These are phyloP conservation scores for Upupa epops DNA, from an alignment of 2,113 vertebrate genomes.

Conservation along the genomic window DNA sequence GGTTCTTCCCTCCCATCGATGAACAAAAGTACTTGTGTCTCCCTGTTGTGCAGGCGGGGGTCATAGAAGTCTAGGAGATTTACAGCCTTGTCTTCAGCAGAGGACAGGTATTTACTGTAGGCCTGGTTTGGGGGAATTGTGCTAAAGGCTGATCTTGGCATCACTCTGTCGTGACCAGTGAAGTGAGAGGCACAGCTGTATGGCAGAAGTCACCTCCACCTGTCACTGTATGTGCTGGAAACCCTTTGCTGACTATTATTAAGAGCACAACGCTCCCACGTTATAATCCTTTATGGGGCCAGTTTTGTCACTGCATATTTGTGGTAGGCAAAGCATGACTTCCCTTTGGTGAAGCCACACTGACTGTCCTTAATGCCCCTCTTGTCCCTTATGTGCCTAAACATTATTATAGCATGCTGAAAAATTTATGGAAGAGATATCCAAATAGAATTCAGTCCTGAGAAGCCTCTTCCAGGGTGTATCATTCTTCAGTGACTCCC, in stretches of 20 bases:
- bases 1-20: background rate
- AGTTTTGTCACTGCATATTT: background rate
- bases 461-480: background rate
- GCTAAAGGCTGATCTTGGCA: background rate
- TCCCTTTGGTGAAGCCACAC: too few relatives aligned
- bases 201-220: background rate
- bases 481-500: background rate
- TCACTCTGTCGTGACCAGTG: background rate
- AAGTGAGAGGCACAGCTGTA: background rate
- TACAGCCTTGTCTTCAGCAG: background rate
- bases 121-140: background rate
- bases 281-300: background rate
- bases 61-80: background rate
- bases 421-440: background rate
- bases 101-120: background rate
- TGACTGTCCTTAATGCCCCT: too few relatives aligned
- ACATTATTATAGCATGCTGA: background rate
- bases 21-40: background rate
- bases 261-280: background rate
- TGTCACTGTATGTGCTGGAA: background rate
- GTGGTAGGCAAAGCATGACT: background rate
- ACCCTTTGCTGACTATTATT: background rate
- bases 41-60: fast-evolving
- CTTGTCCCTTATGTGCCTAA: too few relatives aligned
- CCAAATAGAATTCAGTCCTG: background rate